These are phyloP conservation scores for Mus minutoides DNA, from an alignment of 2,797 vertebrate species.

Conservation along the genomic window DNA sequence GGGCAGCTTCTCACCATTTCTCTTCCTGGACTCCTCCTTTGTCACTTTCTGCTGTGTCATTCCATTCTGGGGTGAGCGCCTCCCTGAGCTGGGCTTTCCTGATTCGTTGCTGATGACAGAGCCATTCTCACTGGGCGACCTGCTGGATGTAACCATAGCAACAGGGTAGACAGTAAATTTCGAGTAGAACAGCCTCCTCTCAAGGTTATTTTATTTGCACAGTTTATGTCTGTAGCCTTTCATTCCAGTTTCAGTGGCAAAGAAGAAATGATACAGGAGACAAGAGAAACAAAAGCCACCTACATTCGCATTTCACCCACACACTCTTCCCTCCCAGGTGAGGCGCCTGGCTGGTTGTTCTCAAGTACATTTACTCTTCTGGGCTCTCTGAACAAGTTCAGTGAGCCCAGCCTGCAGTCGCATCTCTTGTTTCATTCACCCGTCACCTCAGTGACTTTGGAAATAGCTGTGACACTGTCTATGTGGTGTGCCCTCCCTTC, in stretches of 20 bases:
- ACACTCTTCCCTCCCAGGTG: not conserved
- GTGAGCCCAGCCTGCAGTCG: not conserved
- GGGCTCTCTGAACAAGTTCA: slow-evolving; percentile 41
- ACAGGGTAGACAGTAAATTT: slow-evolving; percentile 93
- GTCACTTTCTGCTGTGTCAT: slow-evolving; percentile 94
- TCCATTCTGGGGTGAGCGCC: slow-evolving; percentile 93
- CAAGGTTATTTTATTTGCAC: slow-evolving; percentile 89
- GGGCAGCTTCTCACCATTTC: slow-evolving; percentile 91
- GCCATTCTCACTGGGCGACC: slow-evolving; percentile 96
- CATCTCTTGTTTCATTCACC: slow-evolving; percentile 23
- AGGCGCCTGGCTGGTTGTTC: not conserved
- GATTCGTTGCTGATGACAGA: slow-evolving; percentile 98
- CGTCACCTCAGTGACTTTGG: slow-evolving; percentile 1
- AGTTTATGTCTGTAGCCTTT: slow-evolving; percentile 77
- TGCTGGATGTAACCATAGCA: slow-evolving; percentile 98
- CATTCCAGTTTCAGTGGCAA: slow-evolving; percentile 63
- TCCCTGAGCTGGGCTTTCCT: slow-evolving; percentile 93
- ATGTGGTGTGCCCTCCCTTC: not conserved
- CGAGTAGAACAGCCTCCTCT: slow-evolving; percentile 83
- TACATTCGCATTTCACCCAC: not conserved
- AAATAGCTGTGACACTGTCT: rapidly evolving
- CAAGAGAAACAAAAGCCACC: not conserved
- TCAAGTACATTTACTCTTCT: not conserved
- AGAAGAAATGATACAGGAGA: slow-evolving; percentile 48
- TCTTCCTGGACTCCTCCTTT: slow-evolving; percentile 94